Base-by-base conservation (phyloP, 2,113 vertebrate genomes). In the Stigmatopora argus region DNA sequence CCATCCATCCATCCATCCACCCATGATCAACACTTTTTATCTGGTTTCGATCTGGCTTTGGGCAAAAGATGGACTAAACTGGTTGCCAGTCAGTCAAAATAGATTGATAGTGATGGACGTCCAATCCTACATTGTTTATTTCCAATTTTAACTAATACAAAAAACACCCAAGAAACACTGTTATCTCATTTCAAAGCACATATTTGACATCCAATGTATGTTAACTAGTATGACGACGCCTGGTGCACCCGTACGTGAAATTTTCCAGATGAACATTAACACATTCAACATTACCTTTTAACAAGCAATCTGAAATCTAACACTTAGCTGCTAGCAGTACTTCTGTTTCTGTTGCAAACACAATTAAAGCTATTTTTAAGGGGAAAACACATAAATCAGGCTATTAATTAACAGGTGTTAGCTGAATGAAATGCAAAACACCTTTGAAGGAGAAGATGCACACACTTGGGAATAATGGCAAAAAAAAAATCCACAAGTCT, bases 361-460 rank as follows among this genome's bases (percentile, higher is more conserved):
- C 12, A 66, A 66, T 59, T 26, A 58, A 56, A 31, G 62, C 23
- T 12, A 12, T 70, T 55, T 7, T 18, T 18, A 45, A 38, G 35
- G 14, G 53, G 62, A 15, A 10, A 64, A 13, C 61, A 57, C 60
- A 18, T 62, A 56, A 62, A 48, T 45, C 34, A 44, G 0, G 62
- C 58, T 65, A 41, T 66, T 23, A 23, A 51, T 67, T 63, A 66
- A 63, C 64, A 48, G 56, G 64, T 66, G 71, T 64, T 73, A 72
- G 72, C 70, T 61, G 53, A 26, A 64, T 46, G 13, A 64, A 53
- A 57, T 23, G 65, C 44, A 73, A 47, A 81, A 75, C 71, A 78
- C 66, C 61, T 74, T 69, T 15, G 19, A 59, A 53, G 18, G 73
- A 18, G 14, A 31, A 57, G 15, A 53, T 19, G 57, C 41, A 62